Percentiles rank a stretch among this genome's conserved stretches.
Evolutionary conservation across 1,140 invertebrate species (phyloP).

Genomic region (Zaprionus taronus): DNA sequence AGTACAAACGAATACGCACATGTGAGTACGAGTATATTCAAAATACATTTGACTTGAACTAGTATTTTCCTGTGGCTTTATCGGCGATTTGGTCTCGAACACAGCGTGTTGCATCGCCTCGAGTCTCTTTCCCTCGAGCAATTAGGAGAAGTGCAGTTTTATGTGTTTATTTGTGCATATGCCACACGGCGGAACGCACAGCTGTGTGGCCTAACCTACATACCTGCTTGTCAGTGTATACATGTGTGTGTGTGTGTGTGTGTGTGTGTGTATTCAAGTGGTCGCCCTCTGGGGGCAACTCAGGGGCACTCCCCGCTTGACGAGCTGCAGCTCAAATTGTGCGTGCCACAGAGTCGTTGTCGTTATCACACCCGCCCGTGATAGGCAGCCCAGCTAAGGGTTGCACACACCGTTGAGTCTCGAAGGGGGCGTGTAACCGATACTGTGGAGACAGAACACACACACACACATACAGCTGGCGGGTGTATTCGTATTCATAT

Average conservation of each 20-base stretch:
- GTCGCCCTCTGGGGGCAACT: slow-evolving; percentile 42
- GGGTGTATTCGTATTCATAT: slow-evolving; percentile 9
- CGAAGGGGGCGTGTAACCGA: slow-evolving; percentile 60
- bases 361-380: slow-evolving; percentile 54
- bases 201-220: slow-evolving; percentile 79
- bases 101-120: slow-evolving; percentile 47
- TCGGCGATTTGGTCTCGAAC: slow-evolving; percentile 61
- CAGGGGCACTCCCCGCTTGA: slow-evolving; percentile 3
- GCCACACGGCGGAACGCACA: slow-evolving; percentile 52
- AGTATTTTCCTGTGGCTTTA: slow-evolving; percentile 54
- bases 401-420: slow-evolving; percentile 60
- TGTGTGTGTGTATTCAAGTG: slow-evolving; percentile 40
- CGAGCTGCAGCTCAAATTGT: slow-evolving; percentile 66
- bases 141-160: slow-evolving; percentile 82
- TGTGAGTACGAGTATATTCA: slow-evolving; percentile 21
- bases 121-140: slow-evolving; percentile 63
- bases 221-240: slow-evolving; percentile 24
- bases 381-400: slow-evolving; percentile 57
- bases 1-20: neutral
- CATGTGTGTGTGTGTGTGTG: slow-evolving; percentile 3
- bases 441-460: slow-evolving; percentile 38
- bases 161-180: slow-evolving; percentile 76
- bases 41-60: slow-evolving; percentile 44
- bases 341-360: slow-evolving; percentile 72
- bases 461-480: neutral